Base-by-base conservation (phyloP, 2,113 vertebrate genomes). In the Anolis carolinensis region DNA sequence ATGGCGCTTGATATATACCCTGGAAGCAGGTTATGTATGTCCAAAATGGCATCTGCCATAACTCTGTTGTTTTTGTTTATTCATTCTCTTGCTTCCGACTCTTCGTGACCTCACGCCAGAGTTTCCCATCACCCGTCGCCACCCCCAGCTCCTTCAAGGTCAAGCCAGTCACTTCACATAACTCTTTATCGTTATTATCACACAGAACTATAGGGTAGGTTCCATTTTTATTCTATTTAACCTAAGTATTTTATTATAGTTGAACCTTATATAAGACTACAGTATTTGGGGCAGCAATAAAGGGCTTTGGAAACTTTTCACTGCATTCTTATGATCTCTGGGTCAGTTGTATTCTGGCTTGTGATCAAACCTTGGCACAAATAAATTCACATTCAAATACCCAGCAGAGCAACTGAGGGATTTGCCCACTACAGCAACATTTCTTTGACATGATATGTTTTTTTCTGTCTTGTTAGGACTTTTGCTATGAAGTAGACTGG, bases 301-400 rank as follows among this genome's bases (percentile, higher is more conserved):
- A 72, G 39, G 1, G 18, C 79, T 0, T 7, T 20, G 68, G 34
- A 65, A 79, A 65, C 0, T 20, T 18, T 32, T 9, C 70, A 27
- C 32, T 83, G 65, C 10, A 23, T 0, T 1, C 11, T 13, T 25
- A 1, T 14, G 70, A 71, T 85, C 74, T 21, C 8, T 36, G 23
- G 72, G 5, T 23, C 67, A 1, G 59, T 27, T 23, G 13, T 7
- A 52, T 1, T 85, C 67, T 1, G 5, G 1, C 32, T 13, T 1
- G 1, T 1, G 68, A 8, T 86, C 1, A 0, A 75, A n/a, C 10
- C 20, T 63, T 44, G 0, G 0, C 0, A 18, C 2, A 0, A 52
- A 63, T 79, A 79, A 16, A 39, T 1, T 59, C 39, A 44, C 39
- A 44, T 44, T 44, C 39, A 18, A 59, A 59, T 70, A 71, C 34